Evolutionary conservation across 2,113 vertebrate species (phyloP), one percentile per base, ranked within the genome.

Genomic region (Gulo gulo): DNA sequence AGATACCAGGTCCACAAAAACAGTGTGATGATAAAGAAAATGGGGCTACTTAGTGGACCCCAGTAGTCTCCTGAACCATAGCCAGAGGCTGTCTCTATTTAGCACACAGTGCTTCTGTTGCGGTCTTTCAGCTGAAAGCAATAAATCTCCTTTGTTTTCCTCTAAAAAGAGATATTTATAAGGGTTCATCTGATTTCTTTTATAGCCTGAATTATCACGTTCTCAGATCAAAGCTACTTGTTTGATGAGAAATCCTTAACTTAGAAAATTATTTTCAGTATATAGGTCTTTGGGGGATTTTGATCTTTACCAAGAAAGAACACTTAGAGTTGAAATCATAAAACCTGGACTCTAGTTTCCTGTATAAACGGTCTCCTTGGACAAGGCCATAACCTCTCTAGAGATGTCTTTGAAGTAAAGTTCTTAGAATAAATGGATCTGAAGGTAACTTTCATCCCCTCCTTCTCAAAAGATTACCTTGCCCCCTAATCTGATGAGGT

Each of bases 221-320:
- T 59, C 89, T 95, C 82, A 96, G 93, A 97, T 93, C 88, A 97
- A 80, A 96, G 80, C 90, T 95, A 97, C 39, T 88, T 93, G 91
- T 63, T 82, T 95, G 18, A 97, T 97, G 84, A 97, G 74, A 92
- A 93, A 63, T 26, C 29, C 74, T 96, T 88, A 88, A 95, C 47
- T 95, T 90, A 69, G 82, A 95, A 94, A 79, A 78, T 87, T 97
- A 96, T 97, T 97, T 98, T 96, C 91, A 55, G 83, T 81, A 71
- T 59, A 42, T n/a, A 95, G 45, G 55, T 84, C 92, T 97, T 93
- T 63, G 26, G 95, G 82, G 86, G 45, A 97, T 96, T 97, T 88
- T 94, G n/a, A 86, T 73, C 91, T 95, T 95, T 83, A 42, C 61
- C 57, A 74, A 65, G 42, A 90, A 96, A 91, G 39, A 82, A 71